Evolutionary conservation across 2,888 invertebrate species (phyloP), one percentile per base, ranked within the genome.

Genomic region (Thalpophila matura): DNA sequence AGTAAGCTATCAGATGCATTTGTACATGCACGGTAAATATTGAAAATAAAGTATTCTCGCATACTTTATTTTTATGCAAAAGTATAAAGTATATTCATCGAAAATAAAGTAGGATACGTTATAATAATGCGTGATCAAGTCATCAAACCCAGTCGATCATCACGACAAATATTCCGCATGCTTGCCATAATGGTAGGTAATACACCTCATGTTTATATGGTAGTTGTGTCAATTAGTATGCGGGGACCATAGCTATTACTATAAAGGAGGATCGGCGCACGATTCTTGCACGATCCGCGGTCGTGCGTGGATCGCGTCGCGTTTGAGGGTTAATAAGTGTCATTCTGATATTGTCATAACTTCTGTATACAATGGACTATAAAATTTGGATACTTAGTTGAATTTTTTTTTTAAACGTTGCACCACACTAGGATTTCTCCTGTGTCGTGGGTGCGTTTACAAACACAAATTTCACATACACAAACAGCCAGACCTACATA

Each of bases 181-280:
- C 66, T 57, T 71, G 56, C 49, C 56, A 61, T 66, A 61, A 71
- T 66, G 31, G 61, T 46, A 33, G 51, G 35, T 63, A 72, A 72
- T 71, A 71, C 53, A 63, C 37, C 64, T 59, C 49, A 50, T 68
- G 69, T 63, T 74, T 60, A 66, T 66, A 63, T 65, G 66, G 65
- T 65, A 69, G 69, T 72, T 42, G 20, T 49, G 20, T 47, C 58
- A 63, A 75, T 76, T 76, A 59, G 61, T 67, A 74, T 76, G 76
- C 76, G 27, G 14, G 40, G 49, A 50, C 37, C 63, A 55, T 70
- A 66, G 47, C 56, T 59, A 54, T 72, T 54, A 58, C 51, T 38
- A 51, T 43, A 35, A 59, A 54, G 51, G 27, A 37, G 54, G 37
- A 50, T 62, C 50, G 51, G 26, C 33, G 66, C 56, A 56, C 35